Conservation (phyloP, 2,888 invertebrate genomes). For the Machimus rusticus region DNA sequence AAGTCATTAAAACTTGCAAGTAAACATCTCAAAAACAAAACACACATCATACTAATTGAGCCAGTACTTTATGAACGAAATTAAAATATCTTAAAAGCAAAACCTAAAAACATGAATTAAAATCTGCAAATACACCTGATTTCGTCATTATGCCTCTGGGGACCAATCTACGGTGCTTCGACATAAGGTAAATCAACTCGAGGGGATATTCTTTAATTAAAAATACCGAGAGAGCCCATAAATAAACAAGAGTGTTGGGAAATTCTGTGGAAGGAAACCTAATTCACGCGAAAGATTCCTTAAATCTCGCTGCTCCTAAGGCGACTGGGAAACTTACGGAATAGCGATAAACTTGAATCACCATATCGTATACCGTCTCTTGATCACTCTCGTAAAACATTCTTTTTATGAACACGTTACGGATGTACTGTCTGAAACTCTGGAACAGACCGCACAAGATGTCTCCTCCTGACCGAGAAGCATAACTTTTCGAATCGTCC, state of each 20-base stretch:
- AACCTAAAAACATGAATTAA: background rate
- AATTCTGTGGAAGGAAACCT: background rate
- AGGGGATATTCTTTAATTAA: background rate
- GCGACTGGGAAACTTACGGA: background rate
- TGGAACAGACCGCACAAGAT: slow-evolving; percentile 10
- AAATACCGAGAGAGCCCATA: background rate
- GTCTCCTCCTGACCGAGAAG: background rate
- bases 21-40: background rate
- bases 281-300: background rate
- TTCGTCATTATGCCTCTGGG: background rate
- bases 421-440: background rate
- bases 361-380: slow-evolving; percentile 9
- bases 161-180: background rate
- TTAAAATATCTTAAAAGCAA: background rate
- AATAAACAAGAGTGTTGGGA: background rate
- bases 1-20: background rate
- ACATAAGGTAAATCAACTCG: background rate
- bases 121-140: background rate
- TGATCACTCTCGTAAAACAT: slow-evolving; percentile 27
- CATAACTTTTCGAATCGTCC: background rate
- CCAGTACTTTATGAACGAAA: background rate
- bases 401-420: slow-evolving; percentile 16
- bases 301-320: background rate
- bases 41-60: background rate
- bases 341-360: slow-evolving; percentile 1